Percentiles rank a stretch among this genome's conserved stretches.
Evolutionary conservation across 30 jellyfish, hydroid and myxozoan genomes (phyloP).

Genomic region (Chironex yamaguchii): DNA sequence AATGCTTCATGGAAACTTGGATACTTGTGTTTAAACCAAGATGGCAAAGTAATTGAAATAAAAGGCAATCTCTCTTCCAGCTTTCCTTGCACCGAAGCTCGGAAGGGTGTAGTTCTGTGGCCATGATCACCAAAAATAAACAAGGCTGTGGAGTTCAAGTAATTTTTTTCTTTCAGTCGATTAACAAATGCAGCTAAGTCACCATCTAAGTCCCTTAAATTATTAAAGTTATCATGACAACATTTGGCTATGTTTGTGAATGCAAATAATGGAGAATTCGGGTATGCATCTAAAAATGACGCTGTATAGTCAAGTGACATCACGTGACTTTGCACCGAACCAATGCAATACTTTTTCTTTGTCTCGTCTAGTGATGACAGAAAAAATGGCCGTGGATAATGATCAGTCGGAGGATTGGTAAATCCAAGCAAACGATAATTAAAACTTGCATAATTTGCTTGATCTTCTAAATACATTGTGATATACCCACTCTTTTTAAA

Average conservation of each 20-base stretch:
- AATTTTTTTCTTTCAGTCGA: conserved; percentile 11
- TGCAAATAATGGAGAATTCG: conserved; percentile 34
- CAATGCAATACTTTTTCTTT: conserved; percentile 10
- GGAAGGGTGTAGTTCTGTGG: conserved; percentile 51
- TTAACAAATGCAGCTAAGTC: conserved; percentile 38
- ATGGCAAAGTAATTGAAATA: conserved; percentile 75
- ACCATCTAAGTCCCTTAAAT: conserved; percentile 46
- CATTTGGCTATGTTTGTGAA: conserved; percentile 12
- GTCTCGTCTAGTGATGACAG: neutral
- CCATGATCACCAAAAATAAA: conserved; percentile 91
- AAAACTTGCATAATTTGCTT: conserved; percentile 47
- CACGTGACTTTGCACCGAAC: conserved; percentile 16
- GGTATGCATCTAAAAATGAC: conserved; percentile 11
- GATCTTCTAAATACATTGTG: conserved; percentile 72
- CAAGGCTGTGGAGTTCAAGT: conserved; percentile 46
- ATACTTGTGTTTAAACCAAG: conserved; percentile 26
- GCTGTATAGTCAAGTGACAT: conserved; percentile 6
- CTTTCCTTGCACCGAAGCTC: conserved; percentile 76
- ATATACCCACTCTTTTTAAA: conserved; percentile 68
- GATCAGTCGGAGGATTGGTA: conserved; percentile 70
- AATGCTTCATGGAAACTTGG: conserved; percentile 43
- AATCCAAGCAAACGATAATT: conserved; percentile 81
- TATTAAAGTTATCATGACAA: conserved; percentile 55
- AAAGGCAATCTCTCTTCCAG: conserved; percentile 89
- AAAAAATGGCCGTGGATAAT: conserved; percentile 78